Evolutionary conservation across 92 coral and sea anemone species (phyloP), one percentile per base, ranked within the genome.

Genomic region (Siderastrea siderea): DNA sequence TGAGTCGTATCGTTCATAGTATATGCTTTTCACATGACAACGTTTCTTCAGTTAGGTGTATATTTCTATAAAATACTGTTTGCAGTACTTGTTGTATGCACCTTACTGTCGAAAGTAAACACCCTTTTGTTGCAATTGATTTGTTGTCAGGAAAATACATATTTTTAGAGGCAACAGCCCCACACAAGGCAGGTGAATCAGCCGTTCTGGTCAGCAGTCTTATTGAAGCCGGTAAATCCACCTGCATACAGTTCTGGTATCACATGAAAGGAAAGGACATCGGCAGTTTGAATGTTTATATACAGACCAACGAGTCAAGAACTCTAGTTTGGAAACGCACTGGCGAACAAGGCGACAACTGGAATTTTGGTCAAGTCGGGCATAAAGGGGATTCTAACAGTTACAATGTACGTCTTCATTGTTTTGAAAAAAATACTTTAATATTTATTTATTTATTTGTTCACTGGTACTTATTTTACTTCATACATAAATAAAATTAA

Each of bases 161-260:
- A 43, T 95, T 78, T 57, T 50, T 93, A 7, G 96, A 95, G 73
- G 94, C 96, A 68, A 85, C 98, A 19, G 82, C 84, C 61, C 80
- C 38, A 26, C 38, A 84, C 16, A 43, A 77, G 47, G 55, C 84
- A 5, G 94, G 91, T 58, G 90, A 93, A 12, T 68, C 77, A 9
- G 98, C 96, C 2, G 47, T 73, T 19, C 75, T 95, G 66, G 54
- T 54, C 3, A 95, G 85, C 13, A 84, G 90, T 45, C 54, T 16
- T 17, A 85, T 93, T 3, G 62, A 16, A 1, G 76, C 74, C 13
- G 87, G 93, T 16, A 73, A 67, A 50, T 63, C 89, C 15, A 87
- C 91, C 3, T 95, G 98, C 64, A 57, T 91, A 9, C 88, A 92
- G 70, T 95, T 95, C 87, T 95, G 98, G 98, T 95, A 95, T 80